Percentiles rank a stretch among this genome's conserved stretches.
Conservation (phyloP, 2,888 invertebrate species). For the Nezara viridula region DNA sequence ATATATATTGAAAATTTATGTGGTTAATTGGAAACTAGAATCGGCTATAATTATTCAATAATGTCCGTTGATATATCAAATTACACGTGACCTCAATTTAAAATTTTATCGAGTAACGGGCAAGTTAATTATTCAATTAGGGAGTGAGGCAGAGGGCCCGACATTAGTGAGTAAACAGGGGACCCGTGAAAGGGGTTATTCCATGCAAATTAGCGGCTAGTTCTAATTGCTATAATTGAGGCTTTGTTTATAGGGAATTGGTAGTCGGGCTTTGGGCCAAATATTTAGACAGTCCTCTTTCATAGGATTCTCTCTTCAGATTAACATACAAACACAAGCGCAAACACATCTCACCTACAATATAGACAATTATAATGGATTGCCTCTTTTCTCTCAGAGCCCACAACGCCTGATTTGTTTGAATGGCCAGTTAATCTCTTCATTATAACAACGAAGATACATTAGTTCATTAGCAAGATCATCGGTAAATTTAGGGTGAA, state of each 20-base stretch:
- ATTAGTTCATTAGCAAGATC: not conserved
- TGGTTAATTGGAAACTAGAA: too few relatives aligned
- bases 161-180: slow-evolving; percentile 32
- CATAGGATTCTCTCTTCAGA: slow-evolving; percentile 15
- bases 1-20: too few relatives aligned
- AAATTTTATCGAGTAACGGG: not conserved
- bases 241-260: slow-evolving; percentile 31
- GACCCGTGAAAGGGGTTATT: slow-evolving; percentile 2
- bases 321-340: not conserved
- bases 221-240: slow-evolving; percentile 44
- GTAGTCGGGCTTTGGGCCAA: not conserved
- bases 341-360: slow-evolving; percentile 24
- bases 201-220: slow-evolving; percentile 41
- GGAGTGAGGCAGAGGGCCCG: not conserved
- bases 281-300: slow-evolving; percentile 51
- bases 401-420: not conserved
- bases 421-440: not conserved
- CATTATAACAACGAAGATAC: not conserved
- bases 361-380: slow-evolving; percentile 6
- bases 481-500: not conserved
- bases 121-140: slow-evolving; percentile 18
- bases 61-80: not conserved
- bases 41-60: not conserved
- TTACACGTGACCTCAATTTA: not conserved
- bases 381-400: not conserved